These are phyloP conservation scores for Myotis brandtii DNA, from an alignment of 2,113 vertebrate genomes.

Conservation along the genomic window DNA sequence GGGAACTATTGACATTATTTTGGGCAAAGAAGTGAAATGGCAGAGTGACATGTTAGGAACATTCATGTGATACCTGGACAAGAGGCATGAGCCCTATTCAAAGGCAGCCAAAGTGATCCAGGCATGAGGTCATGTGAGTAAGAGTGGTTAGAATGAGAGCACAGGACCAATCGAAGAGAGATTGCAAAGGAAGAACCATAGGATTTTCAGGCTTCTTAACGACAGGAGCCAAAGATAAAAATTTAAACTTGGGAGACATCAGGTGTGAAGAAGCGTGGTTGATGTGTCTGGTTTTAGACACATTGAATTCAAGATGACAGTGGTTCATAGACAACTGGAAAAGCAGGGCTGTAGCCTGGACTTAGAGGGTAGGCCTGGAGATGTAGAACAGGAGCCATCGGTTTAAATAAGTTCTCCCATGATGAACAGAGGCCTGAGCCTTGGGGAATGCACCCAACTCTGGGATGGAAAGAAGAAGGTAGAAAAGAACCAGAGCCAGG, in stretches of 20 bases:
- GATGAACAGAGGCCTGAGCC: neutral
- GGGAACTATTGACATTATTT: neutral
- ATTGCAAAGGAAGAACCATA: neutral
- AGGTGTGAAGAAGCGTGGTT: neutral
- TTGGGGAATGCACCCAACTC: neutral
- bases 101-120: neutral
- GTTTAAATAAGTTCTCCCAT: neutral
- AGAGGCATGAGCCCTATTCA: neutral
- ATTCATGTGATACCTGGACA: neutral
- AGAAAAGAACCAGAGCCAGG: neutral
- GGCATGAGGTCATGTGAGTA: neutral
- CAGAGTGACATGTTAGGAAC: neutral
- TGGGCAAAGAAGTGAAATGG: slow-evolving; percentile 43
- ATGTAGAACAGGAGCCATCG: neutral
- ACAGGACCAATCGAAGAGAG: neutral
- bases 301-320: neutral
- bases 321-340: neutral
- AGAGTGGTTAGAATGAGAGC: neutral
- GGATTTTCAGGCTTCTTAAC: neutral
- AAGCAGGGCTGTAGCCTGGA: neutral
- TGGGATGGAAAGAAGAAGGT: neutral
- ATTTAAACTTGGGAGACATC: neutral
- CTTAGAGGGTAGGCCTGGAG: neutral
- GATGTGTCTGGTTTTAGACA: neutral
- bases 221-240: slow-evolving; percentile 25